These are phyloP conservation scores for Goniozus legneri DNA, from an alignment of 1,140 invertebrate species.

Conservation along the genomic window DNA sequence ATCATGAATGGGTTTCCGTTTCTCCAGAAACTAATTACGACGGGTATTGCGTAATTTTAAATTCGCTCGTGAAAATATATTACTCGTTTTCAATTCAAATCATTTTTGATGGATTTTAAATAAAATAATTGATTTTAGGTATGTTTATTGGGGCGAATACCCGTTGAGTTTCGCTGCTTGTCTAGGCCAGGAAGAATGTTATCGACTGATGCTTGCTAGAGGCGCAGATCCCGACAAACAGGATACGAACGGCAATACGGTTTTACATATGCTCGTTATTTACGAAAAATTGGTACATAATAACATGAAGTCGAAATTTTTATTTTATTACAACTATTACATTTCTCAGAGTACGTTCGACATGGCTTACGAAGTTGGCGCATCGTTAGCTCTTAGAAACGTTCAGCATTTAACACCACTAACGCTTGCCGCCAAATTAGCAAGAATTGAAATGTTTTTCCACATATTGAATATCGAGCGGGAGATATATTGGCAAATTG, in stretches of 20 bases:
- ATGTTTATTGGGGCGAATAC: conserved; percentile 98
- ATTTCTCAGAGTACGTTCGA: conserved; percentile 81
- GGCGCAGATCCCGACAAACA: conserved; percentile 93
- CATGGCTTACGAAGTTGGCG: conserved; percentile 89
- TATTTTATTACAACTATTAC: no score
- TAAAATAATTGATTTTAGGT: conserved; percentile 55
- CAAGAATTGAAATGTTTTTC: conserved; percentile 90
- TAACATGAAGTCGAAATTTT: no score
- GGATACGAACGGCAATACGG: conserved; percentile 97
- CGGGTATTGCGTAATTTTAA: conserved; percentile 66
- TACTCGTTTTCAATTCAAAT: no score
- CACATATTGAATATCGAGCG: conserved; percentile 92
- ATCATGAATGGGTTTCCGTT: conserved; percentile 91
- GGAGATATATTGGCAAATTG: conserved; percentile 96
- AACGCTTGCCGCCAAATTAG: conserved; percentile 90
- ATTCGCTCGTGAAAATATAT: no score
- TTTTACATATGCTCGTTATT: conserved; percentile 95
- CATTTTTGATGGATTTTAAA: no score
- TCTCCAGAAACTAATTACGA: conserved; percentile 86
- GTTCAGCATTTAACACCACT: conserved; percentile 86
- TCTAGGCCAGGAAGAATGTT: conserved; percentile 95
- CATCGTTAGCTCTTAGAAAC: conserved; percentile 81
- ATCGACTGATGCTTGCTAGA: conserved; percentile 86
- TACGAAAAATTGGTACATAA: conserved; percentile 88
- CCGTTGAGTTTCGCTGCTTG: conserved; percentile 95